phyloP scores from a whole-genome alignment of 2,888 invertebrate genomes.

The Selenia dentaria region DNA sequence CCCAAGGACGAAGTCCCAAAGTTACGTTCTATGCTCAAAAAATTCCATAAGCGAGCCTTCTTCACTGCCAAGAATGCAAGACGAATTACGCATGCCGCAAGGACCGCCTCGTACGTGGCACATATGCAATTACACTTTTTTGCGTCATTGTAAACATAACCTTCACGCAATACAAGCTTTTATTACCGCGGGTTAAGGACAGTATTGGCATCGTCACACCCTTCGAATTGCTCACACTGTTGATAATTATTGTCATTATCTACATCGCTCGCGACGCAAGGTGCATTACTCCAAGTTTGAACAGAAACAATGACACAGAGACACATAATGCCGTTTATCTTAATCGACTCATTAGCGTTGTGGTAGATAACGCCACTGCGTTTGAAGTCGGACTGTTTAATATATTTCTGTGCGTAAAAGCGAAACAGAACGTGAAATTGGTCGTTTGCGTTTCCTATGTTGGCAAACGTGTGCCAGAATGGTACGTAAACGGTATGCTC shows the following conservation, averaged over 20 bases:
- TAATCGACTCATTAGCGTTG: slow-evolving; percentile 32
- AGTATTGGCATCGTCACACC: slow-evolving; percentile 4
- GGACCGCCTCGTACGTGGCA: slow-evolving; percentile 25
- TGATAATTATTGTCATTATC: slow-evolving; percentile 38
- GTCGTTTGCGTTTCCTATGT: slow-evolving; percentile 40
- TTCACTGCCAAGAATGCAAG: slow-evolving; percentile 31
- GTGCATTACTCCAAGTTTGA: slow-evolving; percentile 32
- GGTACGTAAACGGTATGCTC: slow-evolving; percentile 37
- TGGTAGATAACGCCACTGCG: slow-evolving; percentile 18
- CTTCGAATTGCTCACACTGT: slow-evolving; percentile 30
- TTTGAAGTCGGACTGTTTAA: slow-evolving; percentile 4
- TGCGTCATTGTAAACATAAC: slow-evolving; percentile 39
- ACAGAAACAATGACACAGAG: slow-evolving; percentile 32
- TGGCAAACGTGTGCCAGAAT: slow-evolving; percentile 43
- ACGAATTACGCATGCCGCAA: slow-evolving; percentile 31
- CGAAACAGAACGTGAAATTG: slow-evolving; percentile 30
- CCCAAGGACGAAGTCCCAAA: slow-evolving; percentile 11
- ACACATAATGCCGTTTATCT: slow-evolving; percentile 28
- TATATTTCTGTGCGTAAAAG: slow-evolving; percentile 14
- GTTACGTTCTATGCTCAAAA: slow-evolving; percentile 12
- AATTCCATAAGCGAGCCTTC: slow-evolving; percentile 28
- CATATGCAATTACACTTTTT: slow-evolving; percentile 42
- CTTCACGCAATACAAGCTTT: slow-evolving; percentile 14
- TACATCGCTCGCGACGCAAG: slow-evolving; percentile 27
- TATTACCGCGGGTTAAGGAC: slow-evolving; percentile 15